phyloP scores from a whole-genome alignment of 2,797 vertebrate species.

The Masticophis lateralis region DNA sequence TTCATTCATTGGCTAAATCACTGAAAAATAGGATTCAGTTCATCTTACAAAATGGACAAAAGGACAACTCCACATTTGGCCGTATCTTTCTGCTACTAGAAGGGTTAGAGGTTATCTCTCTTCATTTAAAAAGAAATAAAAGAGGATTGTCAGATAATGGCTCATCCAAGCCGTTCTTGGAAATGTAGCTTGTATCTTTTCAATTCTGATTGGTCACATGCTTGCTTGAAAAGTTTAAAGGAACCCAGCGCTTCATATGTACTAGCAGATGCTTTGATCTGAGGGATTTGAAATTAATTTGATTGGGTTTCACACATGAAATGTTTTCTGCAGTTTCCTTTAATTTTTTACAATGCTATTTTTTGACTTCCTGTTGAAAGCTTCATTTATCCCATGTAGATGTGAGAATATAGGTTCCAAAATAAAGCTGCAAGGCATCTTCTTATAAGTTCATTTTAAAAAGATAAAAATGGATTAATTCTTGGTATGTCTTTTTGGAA shows the following conservation, averaged over 20 bases:
- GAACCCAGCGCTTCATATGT: not conserved
- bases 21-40: not conserved
- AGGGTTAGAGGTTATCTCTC: not conserved
- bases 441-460: not conserved
- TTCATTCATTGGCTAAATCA: not conserved
- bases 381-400: slow-evolving; percentile 5
- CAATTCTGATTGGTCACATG: not conserved
- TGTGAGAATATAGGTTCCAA: slow-evolving; percentile 11
- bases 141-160: not conserved
- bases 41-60: not conserved
- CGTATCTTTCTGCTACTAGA: not conserved
- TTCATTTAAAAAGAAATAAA: not conserved
- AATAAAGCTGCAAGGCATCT: fast-evolving
- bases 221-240: not conserved
- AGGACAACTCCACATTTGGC: not conserved
- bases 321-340: not conserved
- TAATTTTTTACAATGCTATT: not conserved
- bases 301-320: not conserved
- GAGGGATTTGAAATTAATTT: not conserved
- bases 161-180: not conserved
- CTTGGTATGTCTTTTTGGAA: slow-evolving; percentile 2
- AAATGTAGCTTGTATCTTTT: not conserved
- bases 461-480: not conserved
- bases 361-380: not conserved
- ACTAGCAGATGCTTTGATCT: not conserved